phyloP scores from a whole-genome alignment of 2,888 invertebrate genomes.

The Dolichopus griseipennis region DNA sequence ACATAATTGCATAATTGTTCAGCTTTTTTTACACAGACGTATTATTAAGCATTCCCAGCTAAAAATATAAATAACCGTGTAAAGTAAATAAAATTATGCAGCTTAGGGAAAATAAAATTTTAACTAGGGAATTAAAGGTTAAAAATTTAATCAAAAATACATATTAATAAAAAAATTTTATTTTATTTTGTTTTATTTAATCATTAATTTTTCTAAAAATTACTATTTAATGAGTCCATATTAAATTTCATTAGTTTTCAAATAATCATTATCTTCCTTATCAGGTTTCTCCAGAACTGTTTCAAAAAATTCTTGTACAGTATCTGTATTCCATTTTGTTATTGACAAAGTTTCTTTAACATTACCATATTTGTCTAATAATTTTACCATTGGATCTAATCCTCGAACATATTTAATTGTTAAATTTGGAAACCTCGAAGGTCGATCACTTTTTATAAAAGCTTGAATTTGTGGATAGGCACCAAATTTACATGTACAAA shows the following conservation, averaged over 20 bases:
- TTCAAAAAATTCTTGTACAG: constrained; percentile 90
- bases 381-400: constrained; percentile 85
- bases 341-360: constrained; percentile 86
- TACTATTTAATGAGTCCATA: not conserved
- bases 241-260: constrained; percentile 47
- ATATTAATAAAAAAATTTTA: too few species aligned
- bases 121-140: too few species aligned
- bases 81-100: too few species aligned
- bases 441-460: constrained; percentile 89
- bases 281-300: constrained; percentile 61
- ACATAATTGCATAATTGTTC: too few species aligned
- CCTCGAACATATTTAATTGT: constrained; percentile 89
- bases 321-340: constrained; percentile 98
- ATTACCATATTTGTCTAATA: constrained; percentile 75
- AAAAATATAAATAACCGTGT: too few species aligned
- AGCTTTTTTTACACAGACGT: too few species aligned
- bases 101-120: too few species aligned
- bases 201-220: not conserved
- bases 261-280: constrained; percentile 45
- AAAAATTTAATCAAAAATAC: too few species aligned
- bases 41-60: too few species aligned
- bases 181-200: too few species aligned
- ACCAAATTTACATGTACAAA: constrained; percentile 97
- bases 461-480: constrained; percentile 98
- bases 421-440: constrained; percentile 82